Base-by-base conservation (phyloP, 2,113 vertebrate genomes). In the Epinephelus moara region DNA sequence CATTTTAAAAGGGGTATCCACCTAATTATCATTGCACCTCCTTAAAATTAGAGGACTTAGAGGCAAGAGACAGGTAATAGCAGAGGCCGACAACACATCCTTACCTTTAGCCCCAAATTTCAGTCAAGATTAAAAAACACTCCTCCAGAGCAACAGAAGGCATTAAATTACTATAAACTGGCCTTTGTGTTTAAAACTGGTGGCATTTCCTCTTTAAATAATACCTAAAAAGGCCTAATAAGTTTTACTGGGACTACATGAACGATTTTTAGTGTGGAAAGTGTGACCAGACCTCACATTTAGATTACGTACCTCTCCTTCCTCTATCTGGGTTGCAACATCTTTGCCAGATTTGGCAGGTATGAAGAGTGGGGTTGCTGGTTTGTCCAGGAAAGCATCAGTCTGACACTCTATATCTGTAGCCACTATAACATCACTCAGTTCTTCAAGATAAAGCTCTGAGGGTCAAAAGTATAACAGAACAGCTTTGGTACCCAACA, bases 391-490 rank as follows among this genome's bases (percentile, higher is more conserved):
- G 93, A 99, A 97, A 0, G 94, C 95, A 85, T 99, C 98, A 45
- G 98, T 99, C 93, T 99, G 98, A 93, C 97, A 98, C 76, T 97
- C 95, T 57, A 85, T 88, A 64, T 97, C 96, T 60, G 86, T 84
- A 40, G 96, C 92, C 87, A 94, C 88, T 70, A 96, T 18, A 0
- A 84, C 82, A 66, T 97, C 96, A 84, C 95, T 95, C 90, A 99
- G 94, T 86, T 99, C 97, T 93, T 99, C 98, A 56, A 99, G 95
- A 89, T 98, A 99, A 49, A 96, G 85, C 55, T 99, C 98, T 99
- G 88, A 88, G 91, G 47, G 63, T 56, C 23, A 69, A 70, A 1
- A 30, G n/a, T 15, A 8, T 25, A 50, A 49, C 23, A 67, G 13
- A 23, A 52, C 2, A 47, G 6, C 21, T 33, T 1, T 40, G 12